These are phyloP conservation scores for Etheostoma perlongum DNA, from an alignment of 2,797 vertebrate species.

Conservation along the genomic window DNA sequence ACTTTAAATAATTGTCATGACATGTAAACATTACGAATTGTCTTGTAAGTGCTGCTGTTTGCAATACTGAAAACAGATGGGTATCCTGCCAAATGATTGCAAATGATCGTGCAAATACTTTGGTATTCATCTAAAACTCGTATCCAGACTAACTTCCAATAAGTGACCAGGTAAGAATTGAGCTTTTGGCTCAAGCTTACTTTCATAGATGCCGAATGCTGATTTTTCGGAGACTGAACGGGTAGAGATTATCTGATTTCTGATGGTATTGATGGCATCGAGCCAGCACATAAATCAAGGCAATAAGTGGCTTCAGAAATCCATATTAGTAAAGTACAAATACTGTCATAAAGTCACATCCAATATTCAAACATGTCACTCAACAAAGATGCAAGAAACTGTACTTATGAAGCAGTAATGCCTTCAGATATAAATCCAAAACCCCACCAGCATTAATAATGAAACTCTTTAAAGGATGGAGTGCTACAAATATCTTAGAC, in stretches of 20 bases:
- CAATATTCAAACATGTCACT: conserved; percentile 1
- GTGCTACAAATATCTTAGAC: too few species aligned
- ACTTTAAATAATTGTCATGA: background rate
- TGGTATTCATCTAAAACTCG: background rate
- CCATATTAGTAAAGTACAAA: conserved; percentile 35
- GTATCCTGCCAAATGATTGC: background rate
- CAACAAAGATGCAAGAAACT: too few species aligned
- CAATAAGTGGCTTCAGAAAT: conserved; percentile 39
- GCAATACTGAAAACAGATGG: background rate
- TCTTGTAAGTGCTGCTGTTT: background rate
- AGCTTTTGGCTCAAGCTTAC: conserved; percentile 13
- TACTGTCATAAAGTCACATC: conserved; percentile 10
- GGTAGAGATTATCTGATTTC: conserved; percentile 32
- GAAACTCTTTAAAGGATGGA: too few species aligned
- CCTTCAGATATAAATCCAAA: too few species aligned
- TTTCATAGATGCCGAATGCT: conserved; percentile 1
- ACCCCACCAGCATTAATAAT: too few species aligned
- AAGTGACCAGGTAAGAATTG: background rate
- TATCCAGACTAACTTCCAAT: background rate
- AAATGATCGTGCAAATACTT: background rate
- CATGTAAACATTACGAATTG: background rate
- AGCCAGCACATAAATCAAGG: conserved; percentile 10
- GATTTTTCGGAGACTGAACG: conserved; percentile 13
- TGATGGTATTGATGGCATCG: conserved; percentile 29
- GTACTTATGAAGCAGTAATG: too few species aligned